These are phyloP conservation scores for Pelagia noctiluca DNA, from an alignment of 30 jellyfish, hydroid and myxozoan species.

Conservation along the genomic window DNA sequence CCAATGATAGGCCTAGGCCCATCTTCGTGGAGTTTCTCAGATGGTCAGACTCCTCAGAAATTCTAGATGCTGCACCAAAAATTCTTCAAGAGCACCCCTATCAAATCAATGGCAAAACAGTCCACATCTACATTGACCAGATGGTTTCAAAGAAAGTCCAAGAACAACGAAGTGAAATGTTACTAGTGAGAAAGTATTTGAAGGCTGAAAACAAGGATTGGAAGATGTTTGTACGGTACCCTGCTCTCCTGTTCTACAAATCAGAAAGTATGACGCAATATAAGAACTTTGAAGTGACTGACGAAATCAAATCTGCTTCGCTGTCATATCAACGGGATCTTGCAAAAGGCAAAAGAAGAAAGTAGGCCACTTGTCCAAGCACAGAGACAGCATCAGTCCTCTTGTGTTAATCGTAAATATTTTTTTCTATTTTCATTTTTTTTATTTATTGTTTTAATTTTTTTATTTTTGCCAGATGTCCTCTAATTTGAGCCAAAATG, in stretches of 20 bases:
- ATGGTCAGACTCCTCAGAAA: constrained; percentile 4
- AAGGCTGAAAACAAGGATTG: constrained; percentile 1
- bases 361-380: constrained; percentile 7
- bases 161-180: neutral
- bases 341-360: constrained; percentile 3
- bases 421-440: neutral
- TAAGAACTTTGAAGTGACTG: constrained; percentile 1
- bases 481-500: constrained; percentile 3
- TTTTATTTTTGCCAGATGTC: neutral
- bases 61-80: constrained; percentile 5
- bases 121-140: constrained; percentile 6
- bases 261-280: neutral
- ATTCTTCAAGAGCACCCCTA: constrained; percentile 6
- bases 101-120: constrained; percentile 1
- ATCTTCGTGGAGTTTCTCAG: constrained; percentile 4
- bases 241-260: neutral
- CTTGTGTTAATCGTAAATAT: neutral
- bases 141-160: constrained; percentile 3
- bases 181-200: constrained; percentile 2
- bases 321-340: constrained; percentile 2
- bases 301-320: constrained; percentile 5
- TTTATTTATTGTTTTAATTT: neutral
- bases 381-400: constrained; percentile 1
- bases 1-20: constrained; percentile 15
- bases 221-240: constrained; percentile 4